Percentiles rank a stretch among this genome's conserved stretches.
These are phyloP conservation scores for Ernsta delagoae DNA, from an alignment of 2,888 invertebrate species.

Conservation along the genomic window DNA sequence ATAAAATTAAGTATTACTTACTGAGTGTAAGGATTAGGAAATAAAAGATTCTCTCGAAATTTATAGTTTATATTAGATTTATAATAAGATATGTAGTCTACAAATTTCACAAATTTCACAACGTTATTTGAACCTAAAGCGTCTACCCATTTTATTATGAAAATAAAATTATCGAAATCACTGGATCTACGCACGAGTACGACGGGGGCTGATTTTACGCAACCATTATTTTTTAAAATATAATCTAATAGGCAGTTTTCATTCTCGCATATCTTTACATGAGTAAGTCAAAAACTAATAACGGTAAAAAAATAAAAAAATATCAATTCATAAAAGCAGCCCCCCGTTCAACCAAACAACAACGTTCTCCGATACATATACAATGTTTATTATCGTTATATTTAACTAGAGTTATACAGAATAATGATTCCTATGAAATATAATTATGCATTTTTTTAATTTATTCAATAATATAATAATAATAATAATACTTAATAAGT, in stretches of 20 bases:
- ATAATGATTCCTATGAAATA: constrained; percentile 86
- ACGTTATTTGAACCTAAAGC: constrained; percentile 85
- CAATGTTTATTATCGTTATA: constrained; percentile 82
- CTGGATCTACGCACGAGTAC: constrained; percentile 77
- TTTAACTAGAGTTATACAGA: constrained; percentile 86
- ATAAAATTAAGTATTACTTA: no score
- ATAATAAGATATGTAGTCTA: constrained; percentile 86
- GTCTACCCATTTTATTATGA: constrained; percentile 84
- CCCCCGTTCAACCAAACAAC: constrained; percentile 73
- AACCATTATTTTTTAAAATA: constrained; percentile 84
- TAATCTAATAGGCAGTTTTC: constrained; percentile 84
- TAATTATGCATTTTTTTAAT: constrained; percentile 85
- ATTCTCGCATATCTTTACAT: constrained; percentile 76
- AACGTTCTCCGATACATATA: constrained; percentile 67
- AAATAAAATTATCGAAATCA: constrained; percentile 84
- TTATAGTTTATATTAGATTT: constrained; percentile 86
- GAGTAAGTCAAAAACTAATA: constrained; percentile 83
- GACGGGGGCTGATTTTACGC: constrained; percentile 77
- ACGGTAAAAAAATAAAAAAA: constrained; percentile 85
- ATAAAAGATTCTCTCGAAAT: constrained; percentile 79
- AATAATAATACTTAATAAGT: constrained; percentile 83
- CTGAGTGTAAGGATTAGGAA: constrained; percentile 41
- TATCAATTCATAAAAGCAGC: constrained; percentile 81
- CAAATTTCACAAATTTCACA: constrained; percentile 86
- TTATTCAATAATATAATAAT: constrained; percentile 83